These are phyloP conservation scores for Rhinoraja longicauda DNA, from an alignment of 2,797 vertebrate genomes.

Conservation along the genomic window DNA sequence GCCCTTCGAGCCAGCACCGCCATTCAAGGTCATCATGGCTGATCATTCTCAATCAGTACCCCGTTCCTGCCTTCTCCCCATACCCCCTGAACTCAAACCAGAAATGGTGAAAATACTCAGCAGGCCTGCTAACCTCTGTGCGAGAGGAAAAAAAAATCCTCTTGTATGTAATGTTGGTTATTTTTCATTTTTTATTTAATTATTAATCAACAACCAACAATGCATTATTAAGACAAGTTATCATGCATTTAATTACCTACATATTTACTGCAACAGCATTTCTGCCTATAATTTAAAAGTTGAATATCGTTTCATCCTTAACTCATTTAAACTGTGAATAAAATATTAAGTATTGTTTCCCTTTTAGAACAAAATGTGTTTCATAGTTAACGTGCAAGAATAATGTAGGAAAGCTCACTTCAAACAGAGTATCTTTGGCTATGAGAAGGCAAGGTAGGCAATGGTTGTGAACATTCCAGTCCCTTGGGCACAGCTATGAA, in stretches of 20 bases:
- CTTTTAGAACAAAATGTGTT: too few species aligned
- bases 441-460: too few species aligned
- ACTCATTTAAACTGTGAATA: neutral
- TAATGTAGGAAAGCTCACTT: neutral
- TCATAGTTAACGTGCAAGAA: neutral
- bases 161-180: neutral
- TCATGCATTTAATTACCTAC: neutral
- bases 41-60: too few species aligned
- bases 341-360: neutral
- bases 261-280: neutral
- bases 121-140: neutral
- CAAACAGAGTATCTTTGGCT: neutral
- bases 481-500: neutral
- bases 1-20: too few species aligned
- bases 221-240: neutral
- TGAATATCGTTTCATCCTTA: neutral
- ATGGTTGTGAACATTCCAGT: too few species aligned
- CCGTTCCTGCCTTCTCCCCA: too few species aligned
- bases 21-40: too few species aligned
- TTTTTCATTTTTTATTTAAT: neutral
- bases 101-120: neutral
- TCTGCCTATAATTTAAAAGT: neutral
- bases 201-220: neutral
- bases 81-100: neutral
- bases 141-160: neutral